These are phyloP conservation scores for Acrobasis suavella DNA, from an alignment of 2,888 invertebrate species.

Conservation along the genomic window DNA sequence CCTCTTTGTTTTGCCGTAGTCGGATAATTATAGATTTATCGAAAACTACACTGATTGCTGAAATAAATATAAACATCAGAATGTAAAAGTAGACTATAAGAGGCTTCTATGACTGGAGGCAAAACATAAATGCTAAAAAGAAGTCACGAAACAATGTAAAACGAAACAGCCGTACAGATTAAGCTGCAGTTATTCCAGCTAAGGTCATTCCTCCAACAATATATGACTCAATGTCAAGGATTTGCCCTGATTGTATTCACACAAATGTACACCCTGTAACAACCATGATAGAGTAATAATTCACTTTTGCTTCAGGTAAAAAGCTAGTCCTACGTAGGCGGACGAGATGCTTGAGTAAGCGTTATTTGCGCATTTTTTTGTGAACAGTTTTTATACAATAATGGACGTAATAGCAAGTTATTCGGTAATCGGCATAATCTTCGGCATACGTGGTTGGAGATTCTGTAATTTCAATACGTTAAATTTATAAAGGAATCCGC, in stretches of 20 bases:
- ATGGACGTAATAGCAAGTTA: constrained; percentile 10
- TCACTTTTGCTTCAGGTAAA: constrained; percentile 31
- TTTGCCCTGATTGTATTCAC: constrained; percentile 29
- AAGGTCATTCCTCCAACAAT: constrained; percentile 35
- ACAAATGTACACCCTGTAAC: constrained; percentile 33
- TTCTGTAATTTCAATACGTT: neutral
- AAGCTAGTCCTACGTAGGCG: constrained; percentile 40
- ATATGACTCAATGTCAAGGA: constrained; percentile 51
- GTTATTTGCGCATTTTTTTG: constrained; percentile 37
- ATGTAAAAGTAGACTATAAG: no score
- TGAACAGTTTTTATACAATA: constrained; percentile 14
- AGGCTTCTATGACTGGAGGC: no score
- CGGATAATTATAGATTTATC: no score
- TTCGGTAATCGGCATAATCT: neutral
- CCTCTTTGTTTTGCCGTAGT: no score
- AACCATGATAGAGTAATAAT: constrained; percentile 31
- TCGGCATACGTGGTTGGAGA: neutral
- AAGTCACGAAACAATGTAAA: neutral
- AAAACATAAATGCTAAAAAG: neutral
- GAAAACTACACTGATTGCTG: no score
- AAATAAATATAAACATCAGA: no score
- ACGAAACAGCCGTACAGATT: neutral
- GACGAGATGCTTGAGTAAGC: constrained; percentile 43
- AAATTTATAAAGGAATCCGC: no score
- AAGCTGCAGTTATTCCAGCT: constrained; percentile 12